Evolutionary conservation across 1,140 invertebrate species (phyloP), one percentile per base, ranked within the genome.

Genomic region (Lerema accius): DNA sequence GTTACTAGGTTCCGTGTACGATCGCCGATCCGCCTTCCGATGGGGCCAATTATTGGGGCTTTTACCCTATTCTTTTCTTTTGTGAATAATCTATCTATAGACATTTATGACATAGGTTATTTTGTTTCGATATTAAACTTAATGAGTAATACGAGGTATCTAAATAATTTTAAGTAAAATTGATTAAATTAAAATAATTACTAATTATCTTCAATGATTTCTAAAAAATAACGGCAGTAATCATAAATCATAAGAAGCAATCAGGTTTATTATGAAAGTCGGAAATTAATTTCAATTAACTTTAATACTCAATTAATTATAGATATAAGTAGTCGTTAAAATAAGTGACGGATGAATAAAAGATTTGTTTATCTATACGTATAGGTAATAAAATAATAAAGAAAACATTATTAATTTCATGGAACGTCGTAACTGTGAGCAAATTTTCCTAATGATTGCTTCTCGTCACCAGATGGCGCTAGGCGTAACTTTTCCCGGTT

Each of bases 1-100:
- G 86, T 90, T 90, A 90, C 70, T 90, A 65, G 87, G 87, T 86
- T 78, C 51, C 66, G 69, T 76, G 70, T 65, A 69, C 63, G 40
- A 56, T 56, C 51, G 60, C 28, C 72, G 66, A 73, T 75, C 56
- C 58, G 63, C 58, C 58, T 55, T 63, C 53, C 63, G 45, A 65
- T 63, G 66, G 61, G 66, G 67, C 51, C 74, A 49, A 68, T 71
- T 66, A 78, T 73, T 65, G 67, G 60, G 7, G 16, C 39, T 17
- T 69, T 68, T 65, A 73, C 69, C 73, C 46, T 61, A 63, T 16
- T 69, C 48, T 63, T 66, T 42, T 16, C 4, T 43, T 13, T 40
- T 40, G n/a, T 9, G 6, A 39, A 51, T 23, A n/a, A n/a, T 23
- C 19, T 2, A 32, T 32, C 28, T 4, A 9, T 32, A 32, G 28